phyloP scores from a whole-genome alignment of 2,113 vertebrate species.

The Thunnus maccoyii region DNA sequence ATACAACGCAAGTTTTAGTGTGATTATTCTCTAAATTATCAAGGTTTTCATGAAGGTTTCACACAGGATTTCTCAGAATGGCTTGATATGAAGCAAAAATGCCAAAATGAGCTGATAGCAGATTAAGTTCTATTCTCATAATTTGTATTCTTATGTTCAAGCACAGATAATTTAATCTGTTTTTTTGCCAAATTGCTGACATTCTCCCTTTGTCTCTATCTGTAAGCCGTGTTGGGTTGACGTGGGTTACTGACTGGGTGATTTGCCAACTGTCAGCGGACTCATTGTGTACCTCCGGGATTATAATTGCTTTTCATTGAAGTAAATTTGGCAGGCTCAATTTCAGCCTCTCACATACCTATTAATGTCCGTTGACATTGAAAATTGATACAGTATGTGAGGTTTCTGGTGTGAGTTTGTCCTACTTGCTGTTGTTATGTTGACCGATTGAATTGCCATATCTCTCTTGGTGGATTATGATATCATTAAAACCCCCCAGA shows the following conservation, averaged over 20 bases:
- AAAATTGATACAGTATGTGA: constrained; percentile 10
- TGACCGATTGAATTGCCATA: not conserved
- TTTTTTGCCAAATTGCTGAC: not conserved
- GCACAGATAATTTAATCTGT: not conserved
- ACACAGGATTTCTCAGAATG: not conserved
- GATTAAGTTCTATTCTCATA: not conserved
- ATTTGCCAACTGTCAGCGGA: constrained; percentile 60
- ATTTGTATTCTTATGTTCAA: not conserved
- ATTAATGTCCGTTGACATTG: constrained; percentile 23
- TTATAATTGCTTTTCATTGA: constrained; percentile 64
- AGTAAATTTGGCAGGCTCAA: constrained; percentile 60
- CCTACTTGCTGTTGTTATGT: not conserved
- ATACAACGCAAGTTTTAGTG: not conserved
- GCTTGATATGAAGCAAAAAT: not conserved
- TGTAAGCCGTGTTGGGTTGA: constrained; percentile 8
- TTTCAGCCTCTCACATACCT: constrained; percentile 35
- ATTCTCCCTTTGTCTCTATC: constrained; percentile 9
- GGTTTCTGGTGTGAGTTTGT: not conserved
- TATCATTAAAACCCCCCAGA: constrained; percentile 29
- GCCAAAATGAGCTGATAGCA: not conserved
- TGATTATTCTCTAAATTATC: not conserved
- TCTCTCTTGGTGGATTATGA: constrained; percentile 46
- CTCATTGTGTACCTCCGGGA: constrained; percentile 44
- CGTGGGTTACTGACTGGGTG: constrained; percentile 29
- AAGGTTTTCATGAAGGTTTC: not conserved